phyloP scores from a whole-genome alignment of 2,888 invertebrate species.

The Acleris cristana region DNA sequence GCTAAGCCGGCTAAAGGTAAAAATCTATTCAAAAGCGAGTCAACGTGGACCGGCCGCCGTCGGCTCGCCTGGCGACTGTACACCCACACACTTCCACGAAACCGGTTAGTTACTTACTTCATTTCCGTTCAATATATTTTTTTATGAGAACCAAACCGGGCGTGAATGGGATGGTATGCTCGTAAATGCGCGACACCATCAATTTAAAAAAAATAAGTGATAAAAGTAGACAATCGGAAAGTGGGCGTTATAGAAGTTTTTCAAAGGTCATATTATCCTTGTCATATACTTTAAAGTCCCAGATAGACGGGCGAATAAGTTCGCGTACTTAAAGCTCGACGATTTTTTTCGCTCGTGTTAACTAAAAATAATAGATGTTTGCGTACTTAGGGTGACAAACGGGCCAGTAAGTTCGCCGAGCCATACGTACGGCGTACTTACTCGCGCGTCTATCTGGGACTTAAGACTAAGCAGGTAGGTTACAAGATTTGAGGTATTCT shows the following conservation, averaged over 20 bases:
- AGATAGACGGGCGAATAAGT: too few relatives aligned
- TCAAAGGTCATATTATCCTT: not conserved
- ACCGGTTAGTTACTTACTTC: constrained; percentile 78
- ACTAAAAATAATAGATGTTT: too few relatives aligned
- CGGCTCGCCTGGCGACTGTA: constrained; percentile 45
- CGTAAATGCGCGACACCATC: constrained; percentile 21
- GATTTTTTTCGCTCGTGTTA: too few relatives aligned
- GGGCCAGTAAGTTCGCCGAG: too few relatives aligned
- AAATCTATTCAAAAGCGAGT: constrained; percentile 23
- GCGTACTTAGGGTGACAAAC: too few relatives aligned
- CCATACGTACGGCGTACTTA: too few relatives aligned
- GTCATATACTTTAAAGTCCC: too few relatives aligned
- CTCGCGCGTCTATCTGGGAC: too few relatives aligned
- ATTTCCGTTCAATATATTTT: constrained; percentile 82
- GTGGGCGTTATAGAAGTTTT: not conserved
- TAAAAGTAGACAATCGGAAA: constrained; percentile 5
- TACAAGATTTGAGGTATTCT: too few relatives aligned
- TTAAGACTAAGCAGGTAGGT: too few relatives aligned
- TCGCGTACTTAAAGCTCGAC: too few relatives aligned
- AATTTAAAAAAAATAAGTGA: constrained; percentile 16
- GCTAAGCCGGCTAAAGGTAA: constrained; percentile 10
- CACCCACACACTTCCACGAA: constrained; percentile 57
- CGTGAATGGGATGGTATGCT: constrained; percentile 62
- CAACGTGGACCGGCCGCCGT: constrained; percentile 3
- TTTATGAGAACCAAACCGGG: constrained; percentile 74